A percentile compares a stretch with the other conserved stretches of the same genome.
These are phyloP conservation scores for Cygnus olor DNA, from an alignment of 2,797 vertebrate genomes.

Conservation along the genomic window DNA sequence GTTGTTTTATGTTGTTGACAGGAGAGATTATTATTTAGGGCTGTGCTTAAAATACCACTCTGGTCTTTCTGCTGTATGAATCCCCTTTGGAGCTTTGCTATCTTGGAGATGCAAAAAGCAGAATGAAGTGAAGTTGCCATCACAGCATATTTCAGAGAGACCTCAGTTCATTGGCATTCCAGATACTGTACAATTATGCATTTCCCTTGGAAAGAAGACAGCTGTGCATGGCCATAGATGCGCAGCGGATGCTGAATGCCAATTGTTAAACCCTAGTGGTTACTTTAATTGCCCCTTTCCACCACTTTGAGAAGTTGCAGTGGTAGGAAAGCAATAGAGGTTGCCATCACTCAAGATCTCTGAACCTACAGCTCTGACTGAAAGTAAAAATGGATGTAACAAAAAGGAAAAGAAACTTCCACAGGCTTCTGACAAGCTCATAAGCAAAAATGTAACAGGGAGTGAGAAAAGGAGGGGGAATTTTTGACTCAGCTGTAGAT, in stretches of 20 bases:
- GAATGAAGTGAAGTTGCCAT: neutral
- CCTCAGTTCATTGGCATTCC: constrained; percentile 19
- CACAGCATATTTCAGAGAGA: neutral
- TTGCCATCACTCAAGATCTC: neutral
- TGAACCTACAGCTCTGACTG: neutral
- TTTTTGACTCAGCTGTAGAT: constrained; percentile 20
- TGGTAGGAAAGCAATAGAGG: neutral
- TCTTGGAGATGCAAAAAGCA: neutral
- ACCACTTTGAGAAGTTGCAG: neutral
- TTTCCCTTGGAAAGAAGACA: constrained; percentile 32
- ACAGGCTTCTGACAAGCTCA: neutral
- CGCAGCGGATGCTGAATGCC: constrained; percentile 34
- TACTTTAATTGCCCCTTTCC: constrained; percentile 54
- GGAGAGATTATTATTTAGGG: neutral
- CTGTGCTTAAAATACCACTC: neutral
- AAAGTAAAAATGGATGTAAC: neutral
- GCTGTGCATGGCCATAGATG: neutral
- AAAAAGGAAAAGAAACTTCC: neutral
- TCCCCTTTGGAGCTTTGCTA: neutral
- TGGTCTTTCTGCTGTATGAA: neutral
- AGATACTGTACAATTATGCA: neutral
- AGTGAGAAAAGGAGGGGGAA: neutral
- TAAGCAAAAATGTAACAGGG: neutral
- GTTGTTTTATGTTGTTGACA: neutral
- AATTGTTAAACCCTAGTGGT: constrained; percentile 24